phyloP scores from a whole-genome alignment of 1,140 invertebrate species.

The Semibalanus balanoides region DNA sequence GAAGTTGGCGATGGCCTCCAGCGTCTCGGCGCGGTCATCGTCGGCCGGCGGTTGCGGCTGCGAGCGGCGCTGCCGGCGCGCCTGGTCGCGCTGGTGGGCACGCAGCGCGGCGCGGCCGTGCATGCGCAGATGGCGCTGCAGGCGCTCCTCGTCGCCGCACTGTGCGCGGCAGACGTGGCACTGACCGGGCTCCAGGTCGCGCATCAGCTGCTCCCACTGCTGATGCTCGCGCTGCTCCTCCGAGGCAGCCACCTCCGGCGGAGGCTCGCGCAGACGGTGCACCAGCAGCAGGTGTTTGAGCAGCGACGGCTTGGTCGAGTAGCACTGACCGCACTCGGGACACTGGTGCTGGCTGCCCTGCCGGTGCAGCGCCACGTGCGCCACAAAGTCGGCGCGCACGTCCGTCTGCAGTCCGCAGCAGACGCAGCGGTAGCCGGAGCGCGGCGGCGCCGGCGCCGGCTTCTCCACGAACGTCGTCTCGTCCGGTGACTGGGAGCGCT shows the following conservation, averaged over 20 bases:
- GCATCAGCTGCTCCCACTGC: neutral
- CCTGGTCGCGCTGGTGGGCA: neutral
- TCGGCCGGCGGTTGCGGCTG: neutral
- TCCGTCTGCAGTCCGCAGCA: neutral
- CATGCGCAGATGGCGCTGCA: neutral
- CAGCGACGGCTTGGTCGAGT: neutral
- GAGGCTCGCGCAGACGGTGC: neutral
- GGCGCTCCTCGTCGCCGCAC: neutral
- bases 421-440: neutral
- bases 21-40: neutral
- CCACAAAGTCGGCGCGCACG: neutral
- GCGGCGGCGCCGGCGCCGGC: neutral
- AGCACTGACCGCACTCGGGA: constrained; percentile 3
- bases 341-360: constrained; percentile 3
- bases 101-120: neutral
- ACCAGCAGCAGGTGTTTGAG: neutral
- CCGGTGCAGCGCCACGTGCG: neutral
- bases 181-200: neutral
- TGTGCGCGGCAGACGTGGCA: neutral
- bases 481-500: neutral
- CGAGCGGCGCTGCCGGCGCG: neutral
- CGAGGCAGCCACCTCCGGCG: neutral
- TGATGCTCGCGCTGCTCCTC: neutral
- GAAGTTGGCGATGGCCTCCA: neutral
- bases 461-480: neutral